Evolutionary conservation across 2,888 invertebrate species (phyloP), one percentile per base, ranked within the genome.

Genomic region (Drosophila robusta): DNA sequence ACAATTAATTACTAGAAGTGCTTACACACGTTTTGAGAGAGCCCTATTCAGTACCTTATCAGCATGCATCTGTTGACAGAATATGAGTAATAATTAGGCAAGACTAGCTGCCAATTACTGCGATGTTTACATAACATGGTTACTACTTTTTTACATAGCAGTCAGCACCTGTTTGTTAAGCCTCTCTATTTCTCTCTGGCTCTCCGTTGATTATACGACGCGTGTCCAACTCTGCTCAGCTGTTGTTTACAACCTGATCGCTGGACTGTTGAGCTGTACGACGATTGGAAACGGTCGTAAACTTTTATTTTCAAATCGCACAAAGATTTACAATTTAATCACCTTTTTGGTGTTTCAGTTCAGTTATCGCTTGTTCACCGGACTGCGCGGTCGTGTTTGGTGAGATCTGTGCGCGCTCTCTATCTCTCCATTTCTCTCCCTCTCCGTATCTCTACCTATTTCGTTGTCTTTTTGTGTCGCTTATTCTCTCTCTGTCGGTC

Each of bases 331-430:
- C 77, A 84, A 75, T 77, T 84, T 79, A 79, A 87, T 84, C 79
- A 79, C 79, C 72, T 68, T 79, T 84, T 77, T 72, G 57, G 79
- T 69, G 69, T 72, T 71, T 84, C 81, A 72, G 72, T 72, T 75
- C 76, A 87, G 87, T 87, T 79, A 80, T 87, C 75, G 87, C 75
- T 65, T 71, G 81, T 68, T 72, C 79, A 81, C 70, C 77, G 81
- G 67, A 68, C 83, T 75, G 75, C 56, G 60, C 78, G 69, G 83
- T 87, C 68, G 87, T 77, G 80, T 75, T 71, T 70, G 39, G 39
- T 56, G 46, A 49, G 65, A 69, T 69, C 64, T 50, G 38, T 52
- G 36, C 57, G 65, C 61, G 61, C 66, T 61, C 22, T 18, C 41
- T 50, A 3, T 63, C 22, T n/a, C 42, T 49, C 49, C 50, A 44